Evolutionary conservation across 2,113 vertebrate species (phyloP).

Genomic region (Noctilio leporinus): DNA sequence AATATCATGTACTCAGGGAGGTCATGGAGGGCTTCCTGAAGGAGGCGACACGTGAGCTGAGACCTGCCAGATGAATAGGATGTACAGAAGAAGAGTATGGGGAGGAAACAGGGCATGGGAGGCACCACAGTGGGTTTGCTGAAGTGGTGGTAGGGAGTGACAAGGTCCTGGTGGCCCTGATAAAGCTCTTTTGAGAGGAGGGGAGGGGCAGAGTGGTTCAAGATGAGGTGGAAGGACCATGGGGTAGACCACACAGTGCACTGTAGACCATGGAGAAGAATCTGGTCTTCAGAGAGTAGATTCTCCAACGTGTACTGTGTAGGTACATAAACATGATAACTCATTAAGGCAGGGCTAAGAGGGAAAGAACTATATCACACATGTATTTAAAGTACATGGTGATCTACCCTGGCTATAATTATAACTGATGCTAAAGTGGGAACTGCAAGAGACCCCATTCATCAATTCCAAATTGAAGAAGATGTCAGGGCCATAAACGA

Average conservation of each 20-base stretch:
- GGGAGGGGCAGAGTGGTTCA: neutral
- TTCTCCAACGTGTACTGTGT: fast-evolving
- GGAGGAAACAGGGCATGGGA: neutral
- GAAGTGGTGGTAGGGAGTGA: neutral
- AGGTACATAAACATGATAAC: neutral
- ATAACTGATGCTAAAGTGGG: neutral
- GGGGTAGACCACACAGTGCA: neutral
- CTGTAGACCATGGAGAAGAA: neutral
- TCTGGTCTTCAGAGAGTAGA: neutral
- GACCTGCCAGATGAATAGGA: neutral
- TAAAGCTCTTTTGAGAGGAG: neutral
- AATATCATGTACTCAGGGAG: neutral
- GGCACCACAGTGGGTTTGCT: neutral
- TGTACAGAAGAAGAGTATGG: neutral
- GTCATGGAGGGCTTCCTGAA: neutral
- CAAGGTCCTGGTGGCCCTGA: neutral
- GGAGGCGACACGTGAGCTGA: neutral
- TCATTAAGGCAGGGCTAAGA: neutral
- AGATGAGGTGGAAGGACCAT: neutral
- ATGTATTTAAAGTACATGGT: neutral
- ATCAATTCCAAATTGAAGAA: neutral
- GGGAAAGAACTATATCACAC: neutral
- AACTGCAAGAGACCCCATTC: neutral
- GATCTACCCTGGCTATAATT: neutral
- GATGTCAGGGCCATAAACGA: neutral